phyloP scores from a whole-genome alignment of 92 coral and sea anemone genomes.

The Actinernus sp. region DNA sequence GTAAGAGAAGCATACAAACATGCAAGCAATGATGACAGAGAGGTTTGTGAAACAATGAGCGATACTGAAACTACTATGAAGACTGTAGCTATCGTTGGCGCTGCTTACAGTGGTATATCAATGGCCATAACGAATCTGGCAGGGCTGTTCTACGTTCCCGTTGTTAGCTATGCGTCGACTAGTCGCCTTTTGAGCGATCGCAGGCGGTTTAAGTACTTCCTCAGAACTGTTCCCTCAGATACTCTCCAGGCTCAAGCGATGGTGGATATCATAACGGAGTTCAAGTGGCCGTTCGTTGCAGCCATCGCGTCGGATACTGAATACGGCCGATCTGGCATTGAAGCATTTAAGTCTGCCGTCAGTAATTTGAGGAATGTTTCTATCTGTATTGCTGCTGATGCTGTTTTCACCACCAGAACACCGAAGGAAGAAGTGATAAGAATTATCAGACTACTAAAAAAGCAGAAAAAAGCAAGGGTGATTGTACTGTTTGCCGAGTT shows the following conservation, averaged over 20 bases:
- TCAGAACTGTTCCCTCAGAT: slow-evolving; percentile 89
- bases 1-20: slow-evolving; percentile 49
- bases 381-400: slow-evolving; percentile 69
- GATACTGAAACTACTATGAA: slow-evolving; percentile 1
- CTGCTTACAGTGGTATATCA: slow-evolving; percentile 83
- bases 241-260: slow-evolving; percentile 73
- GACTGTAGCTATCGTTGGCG: slow-evolving; percentile 81
- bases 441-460: slow-evolving; percentile 37
- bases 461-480: slow-evolving; percentile 63
- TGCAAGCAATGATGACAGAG: neutral
- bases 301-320: slow-evolving; percentile 81
- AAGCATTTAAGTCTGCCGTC: slow-evolving; percentile 61
- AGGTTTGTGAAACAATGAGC: neutral
- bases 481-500: slow-evolving; percentile 75
- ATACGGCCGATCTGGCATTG: slow-evolving; percentile 82
- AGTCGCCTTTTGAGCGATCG: slow-evolving; percentile 85
- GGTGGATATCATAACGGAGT: slow-evolving; percentile 52
- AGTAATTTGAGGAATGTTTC: slow-evolving; percentile 19
- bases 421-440: slow-evolving; percentile 25
- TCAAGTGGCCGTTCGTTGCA: slow-evolving; percentile 70
- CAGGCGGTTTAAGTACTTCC: slow-evolving; percentile 69
- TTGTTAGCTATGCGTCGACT: slow-evolving; percentile 88
- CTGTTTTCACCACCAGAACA: slow-evolving; percentile 65
- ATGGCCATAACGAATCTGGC: slow-evolving; percentile 82
- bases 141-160: slow-evolving; percentile 83